A percentile compares a stretch with the other conserved stretches of the same genome.
These are phyloP conservation scores for Tonatia bakeri DNA, from an alignment of 2,113 vertebrate species.

Conservation along the genomic window DNA sequence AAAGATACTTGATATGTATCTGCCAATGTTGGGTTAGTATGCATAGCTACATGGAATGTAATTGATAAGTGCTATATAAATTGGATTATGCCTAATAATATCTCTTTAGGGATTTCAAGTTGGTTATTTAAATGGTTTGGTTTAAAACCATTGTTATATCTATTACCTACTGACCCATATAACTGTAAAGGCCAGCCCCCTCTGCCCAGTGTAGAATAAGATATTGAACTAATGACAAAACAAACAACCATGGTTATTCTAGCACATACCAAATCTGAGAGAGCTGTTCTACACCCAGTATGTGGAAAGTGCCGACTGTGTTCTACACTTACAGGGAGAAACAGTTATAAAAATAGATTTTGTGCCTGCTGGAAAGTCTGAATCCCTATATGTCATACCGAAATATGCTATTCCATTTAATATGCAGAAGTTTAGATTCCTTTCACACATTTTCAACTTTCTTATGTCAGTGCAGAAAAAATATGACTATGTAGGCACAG, in stretches of 20 bases:
- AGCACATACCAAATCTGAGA: background rate
- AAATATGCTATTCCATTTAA: slow-evolving; percentile 30
- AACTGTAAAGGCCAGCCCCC: background rate
- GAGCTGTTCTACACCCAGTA: background rate
- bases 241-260: background rate
- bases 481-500: background rate
- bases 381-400: background rate
- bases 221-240: background rate
- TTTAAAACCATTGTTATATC: background rate
- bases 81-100: background rate
- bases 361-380: background rate
- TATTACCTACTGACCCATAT: background rate
- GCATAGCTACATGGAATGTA: background rate
- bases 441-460: slow-evolving; percentile 36
- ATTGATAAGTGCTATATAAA: background rate
- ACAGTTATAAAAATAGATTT: slow-evolving; percentile 2
- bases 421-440: slow-evolving; percentile 15
- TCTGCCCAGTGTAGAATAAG: background rate
- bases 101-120: background rate
- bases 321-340: slow-evolving; percentile 17
- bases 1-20: background rate
- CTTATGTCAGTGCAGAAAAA: slow-evolving; percentile 4
- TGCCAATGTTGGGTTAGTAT: background rate
- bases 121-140: background rate
- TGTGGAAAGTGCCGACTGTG: background rate